Evolutionary conservation across 2,113 vertebrate genomes (phyloP), one percentile per base, ranked within the genome.

Genomic region (Calypte anna): DNA sequence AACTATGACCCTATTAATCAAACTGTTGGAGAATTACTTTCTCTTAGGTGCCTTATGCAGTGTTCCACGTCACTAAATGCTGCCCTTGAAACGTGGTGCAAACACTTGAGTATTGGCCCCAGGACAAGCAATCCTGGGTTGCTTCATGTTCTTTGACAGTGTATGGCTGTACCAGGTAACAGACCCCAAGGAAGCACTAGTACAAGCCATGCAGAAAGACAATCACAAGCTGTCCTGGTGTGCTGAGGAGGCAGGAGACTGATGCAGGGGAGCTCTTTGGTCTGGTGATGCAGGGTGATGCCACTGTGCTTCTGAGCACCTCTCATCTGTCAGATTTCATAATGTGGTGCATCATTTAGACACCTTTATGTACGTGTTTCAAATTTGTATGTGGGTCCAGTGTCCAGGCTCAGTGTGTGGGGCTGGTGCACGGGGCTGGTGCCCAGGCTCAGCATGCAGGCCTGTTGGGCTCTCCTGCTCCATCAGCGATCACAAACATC

Each of bases 1-100:
- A 91, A 96, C 95, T 96, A 27, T 93, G 96, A 91, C 91, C 84
- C 95, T 87, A 93, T 97, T 96, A 97, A 97, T 98, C 97, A 97
- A 97, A 94, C 92, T 78, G 91, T 70, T 81, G 76, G 91, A 94
- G 93, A 94, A 96, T 95, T 96, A 66, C 75, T 91, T 96, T 96
- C 57, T 69, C 88, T 91, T 85, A 64, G 68, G 75, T 93, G 94
- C 93, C 94, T 94, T 69, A 55, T 50, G 24, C 97, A 81, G 85
- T 83, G 94, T 97, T 94, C 92, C 82, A 54, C 67, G 72, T 88
- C 79, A 19, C 93, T 90, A 51, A 73, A 96, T 96, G 81, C 93
- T 91, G 78, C 79, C 83, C 93, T 95, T 95, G 92, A 96, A 96
- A 90, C 80, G 22, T 23, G 74, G 70, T 77, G 72, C 51, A 92